Percentiles rank a stretch among this genome's conserved stretches.
These are phyloP conservation scores for Echinops telfairi DNA, from an alignment of 2,113 vertebrate species.

Conservation along the genomic window DNA sequence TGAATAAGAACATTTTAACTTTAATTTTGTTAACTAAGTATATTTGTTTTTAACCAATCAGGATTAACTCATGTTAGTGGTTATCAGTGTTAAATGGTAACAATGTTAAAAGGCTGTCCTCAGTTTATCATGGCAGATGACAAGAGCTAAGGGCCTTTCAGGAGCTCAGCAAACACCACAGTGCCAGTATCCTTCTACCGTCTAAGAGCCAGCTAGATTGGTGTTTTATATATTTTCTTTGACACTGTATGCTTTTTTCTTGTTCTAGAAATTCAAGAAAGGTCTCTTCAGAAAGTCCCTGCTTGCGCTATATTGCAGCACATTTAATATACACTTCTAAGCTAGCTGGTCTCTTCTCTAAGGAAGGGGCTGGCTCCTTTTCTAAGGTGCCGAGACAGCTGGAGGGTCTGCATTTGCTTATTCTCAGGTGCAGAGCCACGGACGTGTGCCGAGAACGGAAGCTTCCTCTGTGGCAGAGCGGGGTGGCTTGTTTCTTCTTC, in stretches of 20 bases:
- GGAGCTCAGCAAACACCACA: background rate
- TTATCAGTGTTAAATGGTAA: background rate
- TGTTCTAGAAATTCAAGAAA: conserved; percentile 1
- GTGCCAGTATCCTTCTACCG: background rate
- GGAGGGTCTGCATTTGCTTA: background rate
- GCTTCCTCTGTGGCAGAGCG: background rate
- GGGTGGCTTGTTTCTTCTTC: background rate
- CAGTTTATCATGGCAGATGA: conserved; percentile 13
- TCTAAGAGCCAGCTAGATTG: background rate
- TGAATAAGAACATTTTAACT: conserved; percentile 30
- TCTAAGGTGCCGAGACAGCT: background rate
- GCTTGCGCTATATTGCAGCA: background rate
- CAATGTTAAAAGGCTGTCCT: background rate
- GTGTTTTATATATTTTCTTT: conserved; percentile 42
- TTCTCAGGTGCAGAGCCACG: background rate
- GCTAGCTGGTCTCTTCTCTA: background rate
- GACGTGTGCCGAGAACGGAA: background rate
- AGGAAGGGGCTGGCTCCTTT: background rate
- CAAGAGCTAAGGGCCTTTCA: background rate
- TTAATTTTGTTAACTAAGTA: conserved; percentile 28
- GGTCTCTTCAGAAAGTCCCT: background rate
- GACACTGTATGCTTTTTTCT: background rate
- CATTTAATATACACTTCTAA: conserved; percentile 31
- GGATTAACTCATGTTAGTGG: background rate
- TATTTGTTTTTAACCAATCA: conserved; percentile 6